Percentiles rank a stretch among this genome's conserved stretches.
These are phyloP conservation scores for Jacana jacana DNA, from an alignment of 2,113 vertebrate species.

Conservation along the genomic window DNA sequence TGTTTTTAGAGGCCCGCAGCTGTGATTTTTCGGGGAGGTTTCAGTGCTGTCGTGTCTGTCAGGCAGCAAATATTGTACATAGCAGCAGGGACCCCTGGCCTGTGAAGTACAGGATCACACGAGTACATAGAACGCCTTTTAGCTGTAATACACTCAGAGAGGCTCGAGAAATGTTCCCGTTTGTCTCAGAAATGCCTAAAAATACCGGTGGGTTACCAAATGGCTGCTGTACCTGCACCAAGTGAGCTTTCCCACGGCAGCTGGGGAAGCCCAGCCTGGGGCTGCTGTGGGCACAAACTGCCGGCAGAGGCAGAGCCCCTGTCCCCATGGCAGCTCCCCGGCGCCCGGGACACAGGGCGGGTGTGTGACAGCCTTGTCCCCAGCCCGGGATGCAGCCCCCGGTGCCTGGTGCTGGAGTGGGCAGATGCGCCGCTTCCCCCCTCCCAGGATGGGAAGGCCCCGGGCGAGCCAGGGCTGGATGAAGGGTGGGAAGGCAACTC, in stretches of 20 bases:
- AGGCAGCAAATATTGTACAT: neutral
- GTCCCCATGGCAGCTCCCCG: fast-evolving
- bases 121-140: fast-evolving
- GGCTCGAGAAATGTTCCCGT: neutral
- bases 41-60: neutral
- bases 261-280: fast-evolving
- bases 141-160: neutral
- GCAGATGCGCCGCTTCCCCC: fast-evolving
- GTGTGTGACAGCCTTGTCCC: neutral
- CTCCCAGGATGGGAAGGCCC: neutral
- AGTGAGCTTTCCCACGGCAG: fast-evolving
- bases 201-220: fast-evolving
- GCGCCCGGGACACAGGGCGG: fast-evolving
- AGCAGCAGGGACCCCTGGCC: neutral
- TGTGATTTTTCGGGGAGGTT: fast-evolving
- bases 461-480: neutral
- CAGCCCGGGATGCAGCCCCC: fast-evolving
- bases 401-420: neutral
- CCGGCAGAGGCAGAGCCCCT: neutral
- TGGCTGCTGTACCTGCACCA: fast-evolving
- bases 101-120: neutral
- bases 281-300: fast-evolving
- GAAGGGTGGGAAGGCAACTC: neutral
- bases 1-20: neutral
- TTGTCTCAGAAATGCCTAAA: neutral